These are phyloP conservation scores for Neopelma chrysocephalum DNA, from an alignment of 2,797 vertebrate species.

Conservation along the genomic window DNA sequence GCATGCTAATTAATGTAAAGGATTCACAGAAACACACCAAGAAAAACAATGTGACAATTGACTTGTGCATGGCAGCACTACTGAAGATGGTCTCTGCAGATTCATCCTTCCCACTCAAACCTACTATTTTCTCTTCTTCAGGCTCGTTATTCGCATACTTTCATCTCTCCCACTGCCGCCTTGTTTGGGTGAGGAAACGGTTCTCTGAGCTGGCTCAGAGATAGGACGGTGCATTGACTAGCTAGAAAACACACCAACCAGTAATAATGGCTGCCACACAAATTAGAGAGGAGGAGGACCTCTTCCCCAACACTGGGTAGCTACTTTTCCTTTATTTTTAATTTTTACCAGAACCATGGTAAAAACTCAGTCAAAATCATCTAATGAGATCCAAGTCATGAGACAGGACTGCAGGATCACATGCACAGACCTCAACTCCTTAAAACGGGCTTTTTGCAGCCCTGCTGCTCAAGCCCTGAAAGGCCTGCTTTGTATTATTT, in stretches of 20 bases:
- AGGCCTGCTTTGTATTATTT: neutral
- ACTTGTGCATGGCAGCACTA: neutral
- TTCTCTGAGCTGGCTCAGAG: neutral
- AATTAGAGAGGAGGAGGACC: neutral
- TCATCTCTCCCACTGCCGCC: neutral
- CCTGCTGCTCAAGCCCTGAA: neutral
- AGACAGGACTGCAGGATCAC: neutral
- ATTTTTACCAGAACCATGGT: neutral
- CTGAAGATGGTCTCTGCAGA: neutral
- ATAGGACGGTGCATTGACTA: rapidly evolving
- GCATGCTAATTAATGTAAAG: neutral
- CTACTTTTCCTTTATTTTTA: neutral
- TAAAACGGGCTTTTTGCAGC: neutral
- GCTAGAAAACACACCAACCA: neutral
- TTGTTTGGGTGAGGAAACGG: neutral
- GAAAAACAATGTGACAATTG: neutral
- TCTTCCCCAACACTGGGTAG: neutral
- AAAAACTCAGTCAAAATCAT: neutral
- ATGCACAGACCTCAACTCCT: neutral
- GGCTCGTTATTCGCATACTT: neutral
- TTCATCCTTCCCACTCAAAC: neutral
- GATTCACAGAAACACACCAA: neutral
- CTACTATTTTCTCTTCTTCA: neutral
- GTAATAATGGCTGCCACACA: neutral
- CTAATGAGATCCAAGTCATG: neutral